These are phyloP conservation scores for Novumbra hubbsi DNA, from an alignment of 2,797 vertebrate species.

Conservation along the genomic window DNA sequence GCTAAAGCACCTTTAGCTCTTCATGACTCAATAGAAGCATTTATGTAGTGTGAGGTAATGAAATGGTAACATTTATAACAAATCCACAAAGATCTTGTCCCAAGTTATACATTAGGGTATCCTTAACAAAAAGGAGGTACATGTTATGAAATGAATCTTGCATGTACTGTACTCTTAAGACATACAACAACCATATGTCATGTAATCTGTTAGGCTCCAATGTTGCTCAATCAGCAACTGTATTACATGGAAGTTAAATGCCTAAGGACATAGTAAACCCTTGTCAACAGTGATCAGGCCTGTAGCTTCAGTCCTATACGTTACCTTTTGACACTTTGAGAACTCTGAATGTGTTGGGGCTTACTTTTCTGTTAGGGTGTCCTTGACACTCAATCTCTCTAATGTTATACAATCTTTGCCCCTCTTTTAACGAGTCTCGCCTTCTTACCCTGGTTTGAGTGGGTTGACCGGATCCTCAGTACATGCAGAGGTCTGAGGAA, in stretches of 20 bases:
- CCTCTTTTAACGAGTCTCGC: slow-evolving; percentile 50
- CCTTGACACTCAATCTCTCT: slow-evolving; percentile 24
- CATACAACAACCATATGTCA: not conserved
- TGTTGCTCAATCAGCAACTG: not conserved
- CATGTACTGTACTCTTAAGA: not conserved
- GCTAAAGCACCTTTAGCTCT: slow-evolving; percentile 12
- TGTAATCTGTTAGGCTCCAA: not conserved
- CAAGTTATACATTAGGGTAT: slow-evolving; percentile 25
- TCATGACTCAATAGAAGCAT: slow-evolving; percentile 27
- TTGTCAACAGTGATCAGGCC: not conserved
- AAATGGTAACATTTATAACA: slow-evolving; percentile 39
- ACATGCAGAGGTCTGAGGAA: slow-evolving; percentile 41
- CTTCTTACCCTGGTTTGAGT: not conserved
- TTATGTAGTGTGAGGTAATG: slow-evolving; percentile 35
- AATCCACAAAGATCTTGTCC: slow-evolving; percentile 20
- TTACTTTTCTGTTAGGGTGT: slow-evolving; percentile 30
- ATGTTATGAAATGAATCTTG: not conserved
- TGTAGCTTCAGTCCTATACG: not conserved
- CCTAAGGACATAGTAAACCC: not conserved
- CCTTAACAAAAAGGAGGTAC: slow-evolving; percentile 27
- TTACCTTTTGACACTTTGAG: not conserved
- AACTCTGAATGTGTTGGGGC: slow-evolving; percentile 1
- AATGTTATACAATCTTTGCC: slow-evolving; percentile 58
- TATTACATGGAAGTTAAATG: not conserved
- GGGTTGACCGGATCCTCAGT: slow-evolving; percentile 26